Evolutionary conservation across 2,888 invertebrate species (phyloP).

Genomic region (Cerceris rybyensis): DNA sequence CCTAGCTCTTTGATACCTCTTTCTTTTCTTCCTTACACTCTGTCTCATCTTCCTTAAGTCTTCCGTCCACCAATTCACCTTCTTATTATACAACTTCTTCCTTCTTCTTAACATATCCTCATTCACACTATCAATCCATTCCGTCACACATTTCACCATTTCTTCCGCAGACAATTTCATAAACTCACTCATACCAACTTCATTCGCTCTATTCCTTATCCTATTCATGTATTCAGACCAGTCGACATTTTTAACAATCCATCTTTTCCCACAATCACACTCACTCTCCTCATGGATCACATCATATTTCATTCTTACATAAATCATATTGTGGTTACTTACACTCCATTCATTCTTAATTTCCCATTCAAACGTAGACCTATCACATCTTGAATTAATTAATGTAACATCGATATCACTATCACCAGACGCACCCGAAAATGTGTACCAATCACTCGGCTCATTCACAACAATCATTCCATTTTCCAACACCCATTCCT

Average conservation of each 20-base stretch:
- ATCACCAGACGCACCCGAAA: not conserved
- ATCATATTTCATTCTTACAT: not conserved
- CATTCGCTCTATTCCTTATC: not conserved
- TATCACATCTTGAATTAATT: not conserved
- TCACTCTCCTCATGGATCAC: no score
- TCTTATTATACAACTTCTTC: not conserved
- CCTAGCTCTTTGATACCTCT: not conserved
- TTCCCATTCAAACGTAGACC: conserved; percentile 2
- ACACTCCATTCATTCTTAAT: conserved; percentile 10
- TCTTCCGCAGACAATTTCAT: not conserved
- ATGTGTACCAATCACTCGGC: conserved; percentile 9
- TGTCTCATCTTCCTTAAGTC: conserved; percentile 1
- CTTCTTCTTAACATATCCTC: not conserved
- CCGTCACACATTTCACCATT: no score
- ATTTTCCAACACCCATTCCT: not conserved
- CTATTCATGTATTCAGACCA: conserved; percentile 11
- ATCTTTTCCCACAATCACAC: not conserved
- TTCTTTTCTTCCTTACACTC: not conserved
- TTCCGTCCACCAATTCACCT: conserved; percentile 12
- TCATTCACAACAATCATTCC: conserved; percentile 17
- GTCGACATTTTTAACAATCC: not conserved
- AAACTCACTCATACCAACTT: not conserved
- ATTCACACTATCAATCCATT: not conserved
- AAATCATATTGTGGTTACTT: conserved; percentile 22
- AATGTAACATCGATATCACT: conserved; percentile 30